Percentiles rank a stretch among this genome's conserved stretches.
These are phyloP conservation scores for Muscina levida DNA, from an alignment of 2,888 invertebrate genomes.

Conservation along the genomic window DNA sequence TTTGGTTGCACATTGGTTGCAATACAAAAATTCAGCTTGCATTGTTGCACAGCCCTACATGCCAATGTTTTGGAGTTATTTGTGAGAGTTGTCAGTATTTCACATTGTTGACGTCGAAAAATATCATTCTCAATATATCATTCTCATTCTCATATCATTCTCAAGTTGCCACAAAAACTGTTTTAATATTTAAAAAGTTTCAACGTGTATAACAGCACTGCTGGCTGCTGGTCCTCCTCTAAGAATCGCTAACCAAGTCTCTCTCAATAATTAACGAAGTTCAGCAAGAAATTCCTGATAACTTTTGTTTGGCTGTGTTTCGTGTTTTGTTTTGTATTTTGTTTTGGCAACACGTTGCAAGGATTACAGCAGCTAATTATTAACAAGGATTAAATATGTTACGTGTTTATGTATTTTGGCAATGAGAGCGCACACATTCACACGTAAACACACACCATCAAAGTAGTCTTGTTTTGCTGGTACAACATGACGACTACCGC, in stretches of 20 bases:
- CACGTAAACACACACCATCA: background rate
- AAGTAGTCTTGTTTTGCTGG: slow-evolving; percentile 33
- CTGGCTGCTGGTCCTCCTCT: too few relatives aligned
- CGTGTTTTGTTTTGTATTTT: background rate
- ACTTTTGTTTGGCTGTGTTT: background rate
- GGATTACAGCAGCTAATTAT: slow-evolving; percentile 70
- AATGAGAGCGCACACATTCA: slow-evolving; percentile 31
- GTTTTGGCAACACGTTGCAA: slow-evolving; percentile 57
- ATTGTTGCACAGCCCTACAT: background rate
- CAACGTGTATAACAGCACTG: background rate
- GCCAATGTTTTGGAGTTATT: background rate
- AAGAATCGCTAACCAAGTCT: background rate
- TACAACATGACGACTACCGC: slow-evolving; percentile 3
- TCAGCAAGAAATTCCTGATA: background rate
- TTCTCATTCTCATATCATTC: too few relatives aligned
- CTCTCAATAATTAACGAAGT: slow-evolving; percentile 18
- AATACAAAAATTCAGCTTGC: background rate
- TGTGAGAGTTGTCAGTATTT: background rate
- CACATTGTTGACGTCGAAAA: background rate
- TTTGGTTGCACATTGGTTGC: too few relatives aligned
- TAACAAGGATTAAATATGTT: slow-evolving; percentile 69
- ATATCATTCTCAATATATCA: slow-evolving; percentile 11
- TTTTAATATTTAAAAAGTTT: slow-evolving; percentile 30
- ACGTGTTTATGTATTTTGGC: slow-evolving; percentile 66
- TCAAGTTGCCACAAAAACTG: slow-evolving; percentile 12